Percentiles rank a stretch among this genome's conserved stretches.
phyloP scores from a whole-genome alignment of 2,888 invertebrate species.

The Opisthograptis luteolata region DNA sequence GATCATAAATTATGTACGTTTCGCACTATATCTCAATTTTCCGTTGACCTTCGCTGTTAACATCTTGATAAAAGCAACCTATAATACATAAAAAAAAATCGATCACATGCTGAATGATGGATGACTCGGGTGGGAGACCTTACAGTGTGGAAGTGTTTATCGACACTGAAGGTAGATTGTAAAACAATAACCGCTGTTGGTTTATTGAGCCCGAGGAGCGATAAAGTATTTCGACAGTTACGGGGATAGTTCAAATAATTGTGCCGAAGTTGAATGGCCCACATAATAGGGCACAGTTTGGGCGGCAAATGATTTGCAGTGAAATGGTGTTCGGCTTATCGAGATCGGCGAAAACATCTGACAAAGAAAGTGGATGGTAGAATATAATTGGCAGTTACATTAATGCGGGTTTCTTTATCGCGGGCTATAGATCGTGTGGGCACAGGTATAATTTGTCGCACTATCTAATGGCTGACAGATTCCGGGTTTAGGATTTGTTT shows the following conservation, averaged over 20 bases:
- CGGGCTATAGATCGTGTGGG: constrained; percentile 21
- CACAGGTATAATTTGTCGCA: constrained; percentile 24
- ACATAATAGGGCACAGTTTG: constrained; percentile 20
- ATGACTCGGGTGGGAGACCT: constrained; percentile 3
- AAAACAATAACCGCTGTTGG: constrained; percentile 22
- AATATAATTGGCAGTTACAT: constrained; percentile 37
- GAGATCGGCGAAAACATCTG: constrained; percentile 34
- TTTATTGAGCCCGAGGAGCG: constrained; percentile 18
- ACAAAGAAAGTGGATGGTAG: constrained; percentile 17
- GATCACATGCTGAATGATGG: constrained; percentile 14
- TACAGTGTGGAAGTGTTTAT: constrained; percentile 16
- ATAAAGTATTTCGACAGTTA: constrained; percentile 31
- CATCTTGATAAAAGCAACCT: constrained; percentile 4
- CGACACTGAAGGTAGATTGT: constrained; percentile 16
- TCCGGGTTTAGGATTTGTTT: too few species aligned
- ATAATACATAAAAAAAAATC: too few species aligned
- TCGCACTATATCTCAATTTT: background rate
- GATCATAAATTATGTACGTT: constrained; percentile 6
- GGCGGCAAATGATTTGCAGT: constrained; percentile 35
- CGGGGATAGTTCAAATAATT: constrained; percentile 19
- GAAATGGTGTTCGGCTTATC: constrained; percentile 33
- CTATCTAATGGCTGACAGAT: constrained; percentile 22
- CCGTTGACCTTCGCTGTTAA: constrained; percentile 3
- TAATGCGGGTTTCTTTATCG: constrained; percentile 34
- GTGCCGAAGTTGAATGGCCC: constrained; percentile 16